phyloP scores from a whole-genome alignment of 2,113 vertebrate genomes.

The Daubentonia madagascariensis region DNA sequence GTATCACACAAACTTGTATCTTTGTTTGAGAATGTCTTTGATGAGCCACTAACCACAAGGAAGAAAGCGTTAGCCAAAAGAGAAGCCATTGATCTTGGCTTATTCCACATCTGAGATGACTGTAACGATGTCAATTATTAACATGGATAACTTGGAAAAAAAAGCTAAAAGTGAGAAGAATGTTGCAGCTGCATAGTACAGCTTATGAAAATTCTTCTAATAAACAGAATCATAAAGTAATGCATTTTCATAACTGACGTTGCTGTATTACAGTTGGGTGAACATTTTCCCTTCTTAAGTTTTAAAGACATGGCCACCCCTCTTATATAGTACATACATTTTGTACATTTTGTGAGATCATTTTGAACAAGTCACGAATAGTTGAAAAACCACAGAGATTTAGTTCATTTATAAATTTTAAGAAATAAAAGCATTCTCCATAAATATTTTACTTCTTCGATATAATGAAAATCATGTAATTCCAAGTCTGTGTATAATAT shows the following conservation, averaged over 20 bases:
- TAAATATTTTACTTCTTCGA: background rate
- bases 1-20: constrained; percentile 46
- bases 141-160: constrained; percentile 18
- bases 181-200: constrained; percentile 12
- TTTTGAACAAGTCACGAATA: background rate
- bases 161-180: constrained; percentile 54
- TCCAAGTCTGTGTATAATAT: background rate
- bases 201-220: background rate
- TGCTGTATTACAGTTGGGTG: background rate
- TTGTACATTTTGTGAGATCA: background rate
- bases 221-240: background rate
- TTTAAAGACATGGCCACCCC: constrained; percentile 25
- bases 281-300: background rate
- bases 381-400: background rate
- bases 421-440: background rate
- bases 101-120: constrained; percentile 56
- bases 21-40: constrained; percentile 71
- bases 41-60: constrained; percentile 52
- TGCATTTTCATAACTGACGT: background rate
- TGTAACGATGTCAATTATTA: constrained; percentile 73
- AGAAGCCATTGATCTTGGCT: constrained; percentile 66
- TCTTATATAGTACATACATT: background rate
- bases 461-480: background rate
- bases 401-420: constrained; percentile 14
- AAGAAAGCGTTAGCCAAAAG: constrained; percentile 37